Evolutionary conservation across 1,140 invertebrate genomes (phyloP), one percentile per base, ranked within the genome.

Genomic region (Formica exsecta): DNA sequence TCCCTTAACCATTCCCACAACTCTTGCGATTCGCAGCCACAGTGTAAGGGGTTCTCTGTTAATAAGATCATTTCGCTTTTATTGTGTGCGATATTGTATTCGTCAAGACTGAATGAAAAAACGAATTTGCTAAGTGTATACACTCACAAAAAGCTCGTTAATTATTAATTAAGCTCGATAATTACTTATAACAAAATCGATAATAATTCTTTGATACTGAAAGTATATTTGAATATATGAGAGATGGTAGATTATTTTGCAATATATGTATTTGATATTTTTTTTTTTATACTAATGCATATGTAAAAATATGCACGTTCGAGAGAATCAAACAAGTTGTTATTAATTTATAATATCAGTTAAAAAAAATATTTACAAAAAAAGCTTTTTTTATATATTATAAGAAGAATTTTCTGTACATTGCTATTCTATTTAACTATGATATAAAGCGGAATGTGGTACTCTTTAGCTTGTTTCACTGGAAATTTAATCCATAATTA

Each of bases 1-100:
- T 98, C 97, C 89, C 97, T 96, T 88, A 98, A 96, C 98, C 98
- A 98, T 95, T 97, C 97, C 98, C 98, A 98, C 16, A 98, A 95
- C 90, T 98, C 97, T 95, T 98, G 97, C 48, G 97, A 97, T 88
- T 98, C 97, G 93, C 98, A 98, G 88, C 97, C 97, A 93, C 98
- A 98, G 79, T 97, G 96, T 81, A 98, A 94, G 51, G 98, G 98
- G 95, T 98, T 98, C 91, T 98, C 98, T 98, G 95, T 4, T 19
- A 32, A 54, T 86, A 4, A 76, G 19, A 66, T 0, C 5, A 13
- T 54, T 51, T 70, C 41, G 54, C 36, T 73, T 38, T 73, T 86
- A 11, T 32, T 51, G 25, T 29, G 1, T 5, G 59, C 48, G 44
- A 61, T n/a, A 8, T 22, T 61, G 2, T 36, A 32, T 5, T 73